Conservation (phyloP, 2,797 vertebrate genomes). For the Sphenodon punctatus region DNA sequence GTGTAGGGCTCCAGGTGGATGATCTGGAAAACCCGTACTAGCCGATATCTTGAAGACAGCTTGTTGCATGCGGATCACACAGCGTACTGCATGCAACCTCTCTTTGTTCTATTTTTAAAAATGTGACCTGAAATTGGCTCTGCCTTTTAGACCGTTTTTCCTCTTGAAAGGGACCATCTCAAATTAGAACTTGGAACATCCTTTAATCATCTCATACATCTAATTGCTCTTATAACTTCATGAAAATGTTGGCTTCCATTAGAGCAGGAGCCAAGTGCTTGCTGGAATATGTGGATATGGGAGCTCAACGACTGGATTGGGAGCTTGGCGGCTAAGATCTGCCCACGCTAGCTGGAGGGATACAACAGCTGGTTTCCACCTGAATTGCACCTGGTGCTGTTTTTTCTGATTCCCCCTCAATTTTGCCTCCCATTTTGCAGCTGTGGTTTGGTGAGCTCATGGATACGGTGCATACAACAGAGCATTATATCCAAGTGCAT, state of each 20-base stretch:
- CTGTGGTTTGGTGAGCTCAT: too few species aligned
- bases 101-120: not conserved
- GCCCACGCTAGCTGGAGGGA: not conserved
- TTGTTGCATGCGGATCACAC: not conserved
- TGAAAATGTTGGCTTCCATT: not conserved
- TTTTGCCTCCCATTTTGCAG: not conserved
- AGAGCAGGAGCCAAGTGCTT: constrained; percentile 22
- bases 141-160: not conserved
- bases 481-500: too few species aligned
- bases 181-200: constrained; percentile 18
- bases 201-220: constrained; percentile 38
- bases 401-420: not conserved
- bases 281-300: not conserved
- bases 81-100: rapidly evolving
- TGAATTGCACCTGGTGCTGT: not conserved
- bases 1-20: too few species aligned
- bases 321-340: not conserved
- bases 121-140: not conserved
- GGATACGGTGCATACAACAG: too few species aligned
- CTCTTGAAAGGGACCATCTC: not conserved
- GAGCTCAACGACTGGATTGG: not conserved
- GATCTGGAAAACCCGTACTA: too few species aligned
- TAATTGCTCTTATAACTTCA: constrained; percentile 39
- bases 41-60: too few species aligned
- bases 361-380: not conserved